phyloP scores from a whole-genome alignment of 1,140 invertebrate species.

The Euborellia annulipes region DNA sequence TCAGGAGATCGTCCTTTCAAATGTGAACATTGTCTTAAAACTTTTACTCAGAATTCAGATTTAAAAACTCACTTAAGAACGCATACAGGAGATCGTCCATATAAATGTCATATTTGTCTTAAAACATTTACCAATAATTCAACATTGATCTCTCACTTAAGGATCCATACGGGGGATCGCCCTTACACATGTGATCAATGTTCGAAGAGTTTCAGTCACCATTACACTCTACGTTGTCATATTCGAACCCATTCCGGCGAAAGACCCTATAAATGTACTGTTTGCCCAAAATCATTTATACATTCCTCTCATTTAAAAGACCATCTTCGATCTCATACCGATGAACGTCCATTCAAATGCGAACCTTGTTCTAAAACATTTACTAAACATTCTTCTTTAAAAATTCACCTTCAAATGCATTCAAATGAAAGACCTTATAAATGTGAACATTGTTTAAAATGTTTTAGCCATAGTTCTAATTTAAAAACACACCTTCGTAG shows the following conservation, averaged over 20 bases:
- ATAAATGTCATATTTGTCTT: neutral
- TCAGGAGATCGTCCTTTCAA: neutral
- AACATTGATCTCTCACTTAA: slow-evolving; percentile 23
- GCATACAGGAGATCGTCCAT: neutral
- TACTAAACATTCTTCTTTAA: no score
- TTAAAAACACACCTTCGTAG: no score
- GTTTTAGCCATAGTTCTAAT: no score
- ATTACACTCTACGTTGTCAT: slow-evolving; percentile 46
- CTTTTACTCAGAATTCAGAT: neutral
- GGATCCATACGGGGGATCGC: slow-evolving; percentile 43
- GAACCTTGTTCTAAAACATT: no score
- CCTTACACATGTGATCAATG: slow-evolving; percentile 47
- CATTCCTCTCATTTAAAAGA: no score
- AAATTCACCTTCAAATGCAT: no score
- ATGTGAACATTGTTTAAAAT: no score
- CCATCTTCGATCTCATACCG: no score
- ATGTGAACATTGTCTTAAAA: neutral
- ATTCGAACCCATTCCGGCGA: slow-evolving; percentile 61
- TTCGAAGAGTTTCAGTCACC: slow-evolving; percentile 48
- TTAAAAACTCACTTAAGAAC: no score
- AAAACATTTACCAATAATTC: neutral
- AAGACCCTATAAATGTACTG: slow-evolving; percentile 51
- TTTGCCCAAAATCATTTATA: slow-evolving; percentile 44
- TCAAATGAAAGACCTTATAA: no score
- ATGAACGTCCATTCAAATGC: no score